A percentile compares a stretch with the other conserved stretches of the same genome.
Evolutionary conservation across 1,140 invertebrate species (phyloP).

Genomic region (Pectinophora gossypiella): DNA sequence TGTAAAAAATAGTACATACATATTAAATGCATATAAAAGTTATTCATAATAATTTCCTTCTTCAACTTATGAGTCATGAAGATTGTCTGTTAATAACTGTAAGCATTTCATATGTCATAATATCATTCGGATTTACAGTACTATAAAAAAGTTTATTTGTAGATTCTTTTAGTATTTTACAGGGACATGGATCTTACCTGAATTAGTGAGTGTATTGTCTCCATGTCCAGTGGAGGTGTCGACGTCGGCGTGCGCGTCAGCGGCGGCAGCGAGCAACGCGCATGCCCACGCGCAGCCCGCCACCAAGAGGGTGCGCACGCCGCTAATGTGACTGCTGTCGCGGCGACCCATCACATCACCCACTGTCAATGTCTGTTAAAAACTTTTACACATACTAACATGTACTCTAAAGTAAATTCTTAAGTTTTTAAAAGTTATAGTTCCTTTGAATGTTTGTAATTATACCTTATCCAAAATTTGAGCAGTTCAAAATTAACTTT

Average conservation of each 20-base stretch:
- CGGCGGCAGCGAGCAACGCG: constrained; percentile 44
- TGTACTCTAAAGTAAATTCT: neutral
- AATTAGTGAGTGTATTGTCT: constrained; percentile 65
- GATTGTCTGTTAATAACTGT: too few relatives aligned
- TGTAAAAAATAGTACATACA: too few relatives aligned
- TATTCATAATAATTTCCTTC: too few relatives aligned
- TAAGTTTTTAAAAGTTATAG: neutral
- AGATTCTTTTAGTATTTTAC: too few relatives aligned
- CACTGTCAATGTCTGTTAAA: constrained; percentile 17
- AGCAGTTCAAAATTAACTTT: neutral
- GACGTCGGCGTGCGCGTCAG: constrained; percentile 52
- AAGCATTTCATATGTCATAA: too few relatives aligned
- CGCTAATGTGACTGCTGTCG: constrained; percentile 22
- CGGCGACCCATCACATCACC: constrained; percentile 68
- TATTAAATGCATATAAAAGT: too few relatives aligned
- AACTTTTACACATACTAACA: constrained; percentile 3
- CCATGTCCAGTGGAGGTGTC: constrained; percentile 63
- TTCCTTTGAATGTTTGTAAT: neutral
- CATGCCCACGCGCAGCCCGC: constrained; percentile 61
- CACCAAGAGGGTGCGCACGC: constrained; percentile 24
- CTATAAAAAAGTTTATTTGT: too few relatives aligned
- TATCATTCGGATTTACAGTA: too few relatives aligned
- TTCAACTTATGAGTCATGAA: too few relatives aligned
- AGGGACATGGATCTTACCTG: constrained; percentile 34
- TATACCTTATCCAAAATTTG: too few relatives aligned